Base-by-base conservation (phyloP, 1,140 invertebrate genomes). In the Drosophila asahinai region DNA sequence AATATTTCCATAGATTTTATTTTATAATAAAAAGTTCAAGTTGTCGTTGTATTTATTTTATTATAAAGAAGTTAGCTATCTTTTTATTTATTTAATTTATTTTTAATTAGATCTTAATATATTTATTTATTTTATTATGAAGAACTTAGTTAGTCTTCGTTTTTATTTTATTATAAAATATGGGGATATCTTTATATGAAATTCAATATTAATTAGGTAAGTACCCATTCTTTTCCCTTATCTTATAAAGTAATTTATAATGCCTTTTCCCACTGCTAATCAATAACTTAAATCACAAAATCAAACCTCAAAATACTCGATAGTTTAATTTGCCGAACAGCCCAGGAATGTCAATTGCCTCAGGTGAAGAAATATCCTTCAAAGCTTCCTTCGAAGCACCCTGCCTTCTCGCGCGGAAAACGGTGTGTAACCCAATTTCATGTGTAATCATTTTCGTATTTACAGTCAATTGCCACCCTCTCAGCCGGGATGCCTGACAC, bases 381-480 rank as follows among this genome's bases (percentile, higher is more conserved):
- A n/a, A 6, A 2, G 14, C 40, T 19, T 27, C 27, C 27, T 47
- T 2, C 33, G 6, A 22, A 47, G 8, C 59, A 30, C 9, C 25
- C 7, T 25, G 8, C 40, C 15, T 25, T 17, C 5, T 15, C 15
- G 9, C 33, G 22, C 11, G 7, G 19, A 15, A 42, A 36, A 27
- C 45, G 30, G 8, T 12, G 43, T 38, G 25, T 51, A 61, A 52
- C 54, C 67, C 68, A 74, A 74, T 61, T 62, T 33, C 8, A 42
- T 42, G 57, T 75, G 70, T 73, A 75, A 75, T 75, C 49, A 75
- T 75, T 75, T 75, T 74, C 17, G 40, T 74, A 73, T 74, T 74
- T 74, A 74, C 68, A 74, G 73, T 61, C 67, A 74, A 74, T 74
- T 73, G 45, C 71, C 47, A 48, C 55, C 22, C 67, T 38, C 49